phyloP scores from a whole-genome alignment of 2,888 invertebrate genomes.

The Heliothis peltigera region DNA sequence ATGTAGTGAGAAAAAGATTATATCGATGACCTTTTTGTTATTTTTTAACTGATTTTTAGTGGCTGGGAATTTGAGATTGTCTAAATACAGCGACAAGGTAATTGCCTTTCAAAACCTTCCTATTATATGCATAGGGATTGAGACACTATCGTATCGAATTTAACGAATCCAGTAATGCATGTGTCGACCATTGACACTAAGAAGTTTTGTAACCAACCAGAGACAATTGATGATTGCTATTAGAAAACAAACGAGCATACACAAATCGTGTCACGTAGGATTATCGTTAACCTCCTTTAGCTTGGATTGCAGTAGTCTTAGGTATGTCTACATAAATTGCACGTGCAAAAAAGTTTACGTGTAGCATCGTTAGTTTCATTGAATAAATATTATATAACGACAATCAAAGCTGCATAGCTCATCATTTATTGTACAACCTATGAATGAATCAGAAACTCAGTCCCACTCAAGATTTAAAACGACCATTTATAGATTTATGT shows the following conservation, averaged over 20 bases:
- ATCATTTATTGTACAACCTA: constrained; percentile 1
- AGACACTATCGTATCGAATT: constrained; percentile 39
- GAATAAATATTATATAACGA: constrained; percentile 15
- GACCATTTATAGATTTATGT: constrained; percentile 19
- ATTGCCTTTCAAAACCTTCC: neutral
- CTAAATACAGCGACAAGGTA: constrained; percentile 7
- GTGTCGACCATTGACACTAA: constrained; percentile 25
- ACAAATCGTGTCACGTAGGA: constrained; percentile 47
- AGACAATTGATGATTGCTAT: constrained; percentile 45
- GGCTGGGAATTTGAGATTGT: constrained; percentile 19
- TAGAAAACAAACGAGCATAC: constrained; percentile 38
- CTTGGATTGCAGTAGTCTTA: constrained; percentile 5
- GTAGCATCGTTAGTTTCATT: constrained; percentile 4
- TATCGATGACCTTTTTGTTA: constrained; percentile 38
- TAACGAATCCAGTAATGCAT: constrained; percentile 26
- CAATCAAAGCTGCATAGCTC: neutral
- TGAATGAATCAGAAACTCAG: constrained; percentile 35
- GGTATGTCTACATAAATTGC: neutral
- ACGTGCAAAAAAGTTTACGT: neutral
- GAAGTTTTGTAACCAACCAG: constrained; percentile 18
- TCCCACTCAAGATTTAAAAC: constrained; percentile 18
- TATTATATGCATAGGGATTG: constrained; percentile 4
- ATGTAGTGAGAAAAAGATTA: constrained; percentile 58
- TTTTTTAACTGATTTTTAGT: constrained; percentile 20
- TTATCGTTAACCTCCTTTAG: constrained; percentile 44